These are phyloP conservation scores for Epizoanthus scotinus DNA, from an alignment of 92 coral and sea anemone species.

Conservation along the genomic window DNA sequence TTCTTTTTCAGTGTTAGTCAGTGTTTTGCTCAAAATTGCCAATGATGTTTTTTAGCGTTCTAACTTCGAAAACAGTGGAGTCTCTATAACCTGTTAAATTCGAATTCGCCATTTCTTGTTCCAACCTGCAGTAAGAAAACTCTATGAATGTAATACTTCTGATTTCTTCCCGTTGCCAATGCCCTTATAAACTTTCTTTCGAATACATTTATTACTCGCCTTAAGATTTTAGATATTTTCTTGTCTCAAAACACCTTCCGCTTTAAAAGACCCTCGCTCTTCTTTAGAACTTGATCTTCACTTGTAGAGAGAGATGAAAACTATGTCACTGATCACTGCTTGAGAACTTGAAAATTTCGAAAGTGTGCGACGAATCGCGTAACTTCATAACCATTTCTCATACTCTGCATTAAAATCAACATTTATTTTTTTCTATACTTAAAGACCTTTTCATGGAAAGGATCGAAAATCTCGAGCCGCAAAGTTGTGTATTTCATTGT, in stretches of 20 bases:
- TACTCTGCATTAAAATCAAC: neutral
- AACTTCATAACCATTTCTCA: neutral
- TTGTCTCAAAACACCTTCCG: neutral
- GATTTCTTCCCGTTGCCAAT: neutral
- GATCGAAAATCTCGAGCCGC: neutral
- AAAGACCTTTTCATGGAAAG: neutral
- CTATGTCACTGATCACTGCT: too few relatives aligned
- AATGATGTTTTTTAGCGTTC: neutral
- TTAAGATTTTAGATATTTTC: neutral
- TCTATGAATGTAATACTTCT: slow-evolving; percentile 25
- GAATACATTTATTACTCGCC: neutral
- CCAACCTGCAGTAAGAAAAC: neutral
- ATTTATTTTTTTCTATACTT: neutral
- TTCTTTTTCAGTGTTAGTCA: neutral
- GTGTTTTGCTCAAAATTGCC: neutral
- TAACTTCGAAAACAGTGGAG: neutral
- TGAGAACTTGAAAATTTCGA: too few relatives aligned
- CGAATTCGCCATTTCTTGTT: slow-evolving; percentile 4
- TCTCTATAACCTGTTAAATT: slow-evolving; percentile 20
- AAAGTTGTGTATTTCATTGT: neutral
- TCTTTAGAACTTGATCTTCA: neutral
- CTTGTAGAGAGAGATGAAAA: neutral
- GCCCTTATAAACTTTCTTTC: neutral
- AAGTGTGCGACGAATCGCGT: neutral
- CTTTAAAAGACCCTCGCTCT: slow-evolving; percentile 8